phyloP scores from a whole-genome alignment of 2,888 invertebrate species.

The Mamestra brassicae region DNA sequence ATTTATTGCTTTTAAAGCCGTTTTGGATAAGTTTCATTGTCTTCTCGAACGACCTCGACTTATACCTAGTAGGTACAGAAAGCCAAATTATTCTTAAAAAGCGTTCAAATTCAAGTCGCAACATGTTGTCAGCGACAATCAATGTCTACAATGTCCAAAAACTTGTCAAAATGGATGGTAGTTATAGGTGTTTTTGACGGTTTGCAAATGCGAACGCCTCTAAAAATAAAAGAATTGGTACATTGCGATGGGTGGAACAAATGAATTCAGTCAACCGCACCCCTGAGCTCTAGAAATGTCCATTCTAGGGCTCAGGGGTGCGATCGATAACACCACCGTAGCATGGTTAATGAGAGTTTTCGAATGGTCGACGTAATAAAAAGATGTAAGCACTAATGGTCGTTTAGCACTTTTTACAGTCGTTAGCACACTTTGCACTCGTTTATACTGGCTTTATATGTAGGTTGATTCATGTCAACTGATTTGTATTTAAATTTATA shows the following conservation, averaged over 20 bases:
- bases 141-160: too few relatives aligned
- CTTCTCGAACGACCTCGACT: too few relatives aligned
- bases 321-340: not conserved
- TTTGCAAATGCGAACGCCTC: too few relatives aligned
- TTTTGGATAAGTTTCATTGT: not conserved
- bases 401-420: constrained; percentile 17
- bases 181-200: too few relatives aligned
- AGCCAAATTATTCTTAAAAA: too few relatives aligned
- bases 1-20: not conserved
- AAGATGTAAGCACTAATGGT: constrained; percentile 7
- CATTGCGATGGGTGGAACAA: not conserved
- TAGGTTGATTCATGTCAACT: constrained; percentile 6
- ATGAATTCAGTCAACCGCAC: too few relatives aligned
- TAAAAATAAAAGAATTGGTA: too few relatives aligned
- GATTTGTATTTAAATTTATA: constrained; percentile 1
- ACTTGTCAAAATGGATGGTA: too few relatives aligned
- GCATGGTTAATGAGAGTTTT: constrained; percentile 17
- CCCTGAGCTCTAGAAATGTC: not conserved
- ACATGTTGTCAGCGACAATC: too few relatives aligned
- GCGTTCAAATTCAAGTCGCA: too few relatives aligned
- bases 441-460: too few relatives aligned
- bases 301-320: not conserved
- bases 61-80: too few relatives aligned
- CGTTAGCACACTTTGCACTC: constrained; percentile 38
- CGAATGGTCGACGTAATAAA: constrained; percentile 3